These are phyloP conservation scores for Mantis religiosa DNA, from an alignment of 2,888 invertebrate genomes.

Conservation along the genomic window DNA sequence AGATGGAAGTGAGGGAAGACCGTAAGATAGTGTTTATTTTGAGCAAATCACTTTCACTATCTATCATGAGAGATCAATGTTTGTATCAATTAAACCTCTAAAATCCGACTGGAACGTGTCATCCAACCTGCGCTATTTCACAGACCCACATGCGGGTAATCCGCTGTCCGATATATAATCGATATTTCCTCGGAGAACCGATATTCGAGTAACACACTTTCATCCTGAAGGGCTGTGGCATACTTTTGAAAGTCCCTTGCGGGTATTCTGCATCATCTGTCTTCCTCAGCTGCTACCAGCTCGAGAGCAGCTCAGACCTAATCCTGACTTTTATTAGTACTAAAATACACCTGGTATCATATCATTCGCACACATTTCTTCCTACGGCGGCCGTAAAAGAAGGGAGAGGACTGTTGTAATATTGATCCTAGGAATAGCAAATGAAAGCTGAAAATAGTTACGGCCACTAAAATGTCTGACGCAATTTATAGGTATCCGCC, in stretches of 20 bases:
- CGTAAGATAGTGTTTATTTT: too few relatives aligned
- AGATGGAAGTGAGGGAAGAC: too few relatives aligned
- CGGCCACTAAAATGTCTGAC: too few relatives aligned
- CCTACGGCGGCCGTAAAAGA: neutral
- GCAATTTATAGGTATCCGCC: too few relatives aligned
- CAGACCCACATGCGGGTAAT: neutral
- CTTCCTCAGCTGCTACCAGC: neutral
- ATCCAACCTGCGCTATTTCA: neutral
- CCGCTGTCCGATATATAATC: neutral
- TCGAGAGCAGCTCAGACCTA: neutral
- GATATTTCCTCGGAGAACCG: neutral
- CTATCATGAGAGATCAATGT: too few relatives aligned
- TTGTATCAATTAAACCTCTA: too few relatives aligned
- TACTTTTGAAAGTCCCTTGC: neutral
- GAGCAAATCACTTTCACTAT: too few relatives aligned
- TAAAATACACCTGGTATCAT: neutral
- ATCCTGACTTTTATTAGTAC: neutral
- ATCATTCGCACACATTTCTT: neutral
- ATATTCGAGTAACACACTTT: neutral
- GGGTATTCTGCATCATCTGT: neutral
- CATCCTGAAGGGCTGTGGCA: neutral
- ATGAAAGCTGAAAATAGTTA: neutral
- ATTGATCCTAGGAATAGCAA: neutral
- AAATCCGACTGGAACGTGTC: neutral
- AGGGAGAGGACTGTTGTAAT: neutral